These are phyloP conservation scores for Hyaena hyaena DNA, from an alignment of 2,113 vertebrate species.

Conservation along the genomic window DNA sequence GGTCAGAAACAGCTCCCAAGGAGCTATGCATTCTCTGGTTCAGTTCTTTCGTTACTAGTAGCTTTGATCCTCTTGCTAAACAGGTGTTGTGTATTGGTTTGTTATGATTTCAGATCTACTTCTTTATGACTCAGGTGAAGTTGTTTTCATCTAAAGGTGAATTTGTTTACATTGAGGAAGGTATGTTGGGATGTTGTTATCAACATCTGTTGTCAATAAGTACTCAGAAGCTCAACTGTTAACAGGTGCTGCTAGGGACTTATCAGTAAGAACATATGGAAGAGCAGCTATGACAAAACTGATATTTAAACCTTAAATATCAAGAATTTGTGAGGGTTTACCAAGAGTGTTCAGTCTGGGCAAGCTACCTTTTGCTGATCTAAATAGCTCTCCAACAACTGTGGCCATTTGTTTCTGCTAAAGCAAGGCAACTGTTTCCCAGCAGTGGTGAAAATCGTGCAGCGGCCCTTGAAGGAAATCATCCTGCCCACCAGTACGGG, in stretches of 20 bases:
- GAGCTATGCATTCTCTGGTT: neutral
- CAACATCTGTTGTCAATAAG: neutral
- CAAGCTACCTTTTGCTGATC: neutral
- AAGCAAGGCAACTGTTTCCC: neutral
- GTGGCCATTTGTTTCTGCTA: neutral
- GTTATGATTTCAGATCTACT: neutral
- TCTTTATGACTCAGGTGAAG: neutral
- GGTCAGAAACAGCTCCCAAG: neutral
- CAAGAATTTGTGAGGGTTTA: neutral
- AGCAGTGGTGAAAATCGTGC: neutral
- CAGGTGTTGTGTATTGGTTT: neutral
- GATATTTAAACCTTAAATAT: neutral
- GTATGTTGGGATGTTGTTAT: neutral
- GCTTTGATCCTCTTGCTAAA: neutral
- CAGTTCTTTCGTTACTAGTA: neutral
- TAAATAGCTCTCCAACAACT: neutral
- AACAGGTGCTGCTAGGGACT: neutral
- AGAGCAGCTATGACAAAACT: neutral
- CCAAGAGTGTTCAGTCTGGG: neutral
- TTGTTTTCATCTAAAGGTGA: neutral
- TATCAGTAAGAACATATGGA: neutral
- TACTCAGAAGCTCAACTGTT: neutral
- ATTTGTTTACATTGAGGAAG: neutral
- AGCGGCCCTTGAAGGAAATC: neutral
- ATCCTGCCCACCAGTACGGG: neutral